phyloP scores from a whole-genome alignment of 2,113 vertebrate genomes.

The Marmota flaviventris region DNA sequence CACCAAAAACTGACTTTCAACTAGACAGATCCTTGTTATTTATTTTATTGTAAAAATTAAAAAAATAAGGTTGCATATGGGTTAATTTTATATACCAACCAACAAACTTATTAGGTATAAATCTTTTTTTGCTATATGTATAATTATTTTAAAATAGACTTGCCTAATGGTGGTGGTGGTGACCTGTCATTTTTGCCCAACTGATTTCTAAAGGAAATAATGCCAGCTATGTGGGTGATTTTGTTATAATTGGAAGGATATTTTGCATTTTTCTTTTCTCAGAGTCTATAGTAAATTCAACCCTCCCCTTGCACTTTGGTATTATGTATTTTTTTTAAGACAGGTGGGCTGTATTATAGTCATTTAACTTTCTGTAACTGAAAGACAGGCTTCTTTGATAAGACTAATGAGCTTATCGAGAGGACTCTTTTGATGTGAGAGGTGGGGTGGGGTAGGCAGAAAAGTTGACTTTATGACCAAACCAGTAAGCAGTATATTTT shows the following conservation, averaged over 20 bases:
- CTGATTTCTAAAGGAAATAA: neutral
- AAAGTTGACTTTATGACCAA: neutral
- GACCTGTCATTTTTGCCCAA: neutral
- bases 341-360: slow-evolving; percentile 30
- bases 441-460: neutral
- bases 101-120: neutral
- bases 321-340: neutral
- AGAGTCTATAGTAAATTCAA: slow-evolving; percentile 17
- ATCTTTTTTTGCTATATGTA: neutral
- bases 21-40: neutral
- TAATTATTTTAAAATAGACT: slow-evolving; percentile 29
- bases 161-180: neutral
- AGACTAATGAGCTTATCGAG: neutral
- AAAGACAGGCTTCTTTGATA: slow-evolving; percentile 34
- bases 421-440: neutral
- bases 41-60: slow-evolving; percentile 2
- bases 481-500: neutral
- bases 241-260: neutral
- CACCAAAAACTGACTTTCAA: neutral
- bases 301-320: neutral
- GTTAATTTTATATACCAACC: neutral
- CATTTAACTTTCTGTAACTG: neutral
- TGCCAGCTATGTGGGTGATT: neutral
- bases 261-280: neutral
- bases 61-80: neutral